Conservation (phyloP, 2,888 invertebrate species). For the Dromius quadrimaculatus region DNA sequence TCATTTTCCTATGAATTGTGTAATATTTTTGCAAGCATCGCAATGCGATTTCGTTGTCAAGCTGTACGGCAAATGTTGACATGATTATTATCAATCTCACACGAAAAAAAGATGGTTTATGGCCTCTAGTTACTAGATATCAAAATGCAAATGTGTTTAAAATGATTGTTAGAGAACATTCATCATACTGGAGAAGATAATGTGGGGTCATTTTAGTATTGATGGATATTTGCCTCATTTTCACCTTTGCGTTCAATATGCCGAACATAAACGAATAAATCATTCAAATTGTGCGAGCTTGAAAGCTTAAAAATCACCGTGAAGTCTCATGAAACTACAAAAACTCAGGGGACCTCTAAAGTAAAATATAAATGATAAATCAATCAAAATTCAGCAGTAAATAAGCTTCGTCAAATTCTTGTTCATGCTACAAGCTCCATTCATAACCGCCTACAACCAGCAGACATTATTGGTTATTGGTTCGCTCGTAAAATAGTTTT, state of each 20-base stretch:
- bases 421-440: constrained; percentile 8
- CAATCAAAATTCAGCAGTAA: constrained; percentile 13
- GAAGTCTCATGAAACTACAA: too few relatives aligned
- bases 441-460: constrained; percentile 28
- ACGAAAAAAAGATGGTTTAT: constrained; percentile 8
- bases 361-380: too few relatives aligned
- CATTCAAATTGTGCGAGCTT: too few relatives aligned
- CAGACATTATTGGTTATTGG: constrained; percentile 29
- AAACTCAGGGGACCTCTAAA: too few relatives aligned
- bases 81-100: constrained; percentile 4
- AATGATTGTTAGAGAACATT: background rate
- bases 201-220: background rate
- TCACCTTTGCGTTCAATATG: constrained; percentile 13
- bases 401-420: constrained; percentile 21
- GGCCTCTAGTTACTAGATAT: background rate
- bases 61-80: background rate
- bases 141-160: background rate
- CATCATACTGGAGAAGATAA: constrained; percentile 3
- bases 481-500: constrained; percentile 28
- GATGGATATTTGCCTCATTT: constrained; percentile 1
- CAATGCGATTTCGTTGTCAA: background rate
- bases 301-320: too few relatives aligned
- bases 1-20: too few relatives aligned
- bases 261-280: too few relatives aligned
- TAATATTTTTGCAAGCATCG: too few relatives aligned